Evolutionary conservation across 2,888 invertebrate species (phyloP).

Genomic region (Prenolepis imparis): DNA sequence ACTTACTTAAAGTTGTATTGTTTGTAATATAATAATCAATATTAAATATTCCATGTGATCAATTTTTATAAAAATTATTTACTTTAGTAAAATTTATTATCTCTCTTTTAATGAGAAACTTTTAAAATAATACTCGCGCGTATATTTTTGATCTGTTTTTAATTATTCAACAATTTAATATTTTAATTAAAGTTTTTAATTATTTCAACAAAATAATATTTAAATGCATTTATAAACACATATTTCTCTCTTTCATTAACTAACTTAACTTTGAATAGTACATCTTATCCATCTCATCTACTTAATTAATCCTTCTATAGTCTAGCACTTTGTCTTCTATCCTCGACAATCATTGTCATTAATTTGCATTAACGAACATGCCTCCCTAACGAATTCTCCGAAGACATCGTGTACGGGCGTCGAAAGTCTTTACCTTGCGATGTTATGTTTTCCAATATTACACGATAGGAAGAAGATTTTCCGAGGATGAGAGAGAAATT

Average conservation of each 20-base stretch:
- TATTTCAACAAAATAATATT: neutral
- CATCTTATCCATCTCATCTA: neutral
- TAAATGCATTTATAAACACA: neutral
- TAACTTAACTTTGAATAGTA: neutral
- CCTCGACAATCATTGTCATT: neutral
- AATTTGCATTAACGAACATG: conserved; percentile 28
- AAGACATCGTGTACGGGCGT: neutral
- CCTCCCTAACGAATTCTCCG: neutral
- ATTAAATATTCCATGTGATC: neutral
- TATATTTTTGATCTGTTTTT: neutral
- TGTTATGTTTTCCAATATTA: neutral
- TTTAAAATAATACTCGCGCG: neutral
- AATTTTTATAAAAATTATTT: neutral
- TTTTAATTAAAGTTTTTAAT: neutral
- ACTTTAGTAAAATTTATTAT: neutral
- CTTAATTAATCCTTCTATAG: conserved; percentile 22
- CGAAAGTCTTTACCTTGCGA: neutral
- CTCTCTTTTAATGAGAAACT: neutral
- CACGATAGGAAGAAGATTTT: neutral
- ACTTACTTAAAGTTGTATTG: neutral
- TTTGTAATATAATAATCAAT: neutral
- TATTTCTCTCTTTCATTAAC: neutral
- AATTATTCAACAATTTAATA: neutral
- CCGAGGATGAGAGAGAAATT: neutral
- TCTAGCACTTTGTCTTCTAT: neutral